Percentiles rank a stretch among this genome's conserved stretches.
Conservation (phyloP, 2,888 invertebrate species). For the Phengaris arion region DNA sequence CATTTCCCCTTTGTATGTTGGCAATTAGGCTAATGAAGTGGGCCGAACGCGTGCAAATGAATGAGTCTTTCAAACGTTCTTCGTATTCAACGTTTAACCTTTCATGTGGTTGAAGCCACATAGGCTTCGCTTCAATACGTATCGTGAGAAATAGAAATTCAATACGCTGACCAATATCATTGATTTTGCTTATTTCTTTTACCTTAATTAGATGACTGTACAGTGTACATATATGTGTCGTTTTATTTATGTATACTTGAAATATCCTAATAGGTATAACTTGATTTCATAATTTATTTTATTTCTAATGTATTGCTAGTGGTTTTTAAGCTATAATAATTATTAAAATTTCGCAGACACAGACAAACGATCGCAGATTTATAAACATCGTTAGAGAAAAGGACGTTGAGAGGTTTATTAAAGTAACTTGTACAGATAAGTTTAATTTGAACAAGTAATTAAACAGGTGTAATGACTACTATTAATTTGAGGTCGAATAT, state of each 20-base stretch:
- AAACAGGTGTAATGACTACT: slow-evolving; percentile 19
- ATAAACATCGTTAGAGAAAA: neutral
- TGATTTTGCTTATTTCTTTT: neutral
- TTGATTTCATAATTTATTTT: neutral
- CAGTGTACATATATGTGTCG: neutral
- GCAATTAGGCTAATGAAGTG: slow-evolving; percentile 79
- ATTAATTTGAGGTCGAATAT: slow-evolving; percentile 22
- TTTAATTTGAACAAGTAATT: slow-evolving; percentile 9
- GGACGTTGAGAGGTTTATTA: slow-evolving; percentile 15
- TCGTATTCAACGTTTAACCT: slow-evolving; percentile 68
- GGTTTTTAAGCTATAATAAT: neutral
- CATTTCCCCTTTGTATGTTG: slow-evolving; percentile 68
- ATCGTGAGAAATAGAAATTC: slow-evolving; percentile 25
- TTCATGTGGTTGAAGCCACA: slow-evolving; percentile 76
- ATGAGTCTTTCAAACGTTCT: slow-evolving; percentile 63
- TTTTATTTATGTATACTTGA: neutral
- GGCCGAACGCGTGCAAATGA: slow-evolving; percentile 62
- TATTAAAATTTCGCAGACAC: neutral
- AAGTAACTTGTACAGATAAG: slow-evolving; percentile 11
- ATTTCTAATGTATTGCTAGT: neutral
- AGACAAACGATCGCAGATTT: neutral
- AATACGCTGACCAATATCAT: slow-evolving; percentile 19
- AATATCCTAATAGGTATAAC: no score
- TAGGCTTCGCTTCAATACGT: slow-evolving; percentile 62
- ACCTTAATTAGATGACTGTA: neutral